A percentile compares a stretch with the other conserved stretches of the same genome.
phyloP scores from a whole-genome alignment of 2,888 invertebrate genomes.

The Apeira syringaria region DNA sequence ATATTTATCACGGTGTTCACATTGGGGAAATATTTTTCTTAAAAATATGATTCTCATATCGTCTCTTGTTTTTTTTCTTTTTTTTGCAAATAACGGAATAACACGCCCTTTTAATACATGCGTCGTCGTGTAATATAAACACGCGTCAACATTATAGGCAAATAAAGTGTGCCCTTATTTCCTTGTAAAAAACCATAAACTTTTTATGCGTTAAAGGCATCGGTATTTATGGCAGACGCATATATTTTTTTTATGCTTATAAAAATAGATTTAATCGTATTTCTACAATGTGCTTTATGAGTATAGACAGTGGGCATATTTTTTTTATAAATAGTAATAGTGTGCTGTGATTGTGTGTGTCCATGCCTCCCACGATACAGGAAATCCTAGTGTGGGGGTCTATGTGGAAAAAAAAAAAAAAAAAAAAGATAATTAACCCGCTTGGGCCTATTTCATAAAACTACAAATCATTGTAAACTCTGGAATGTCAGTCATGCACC shows the following conservation, averaged over 20 bases:
- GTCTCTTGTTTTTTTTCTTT: constrained; percentile 28
- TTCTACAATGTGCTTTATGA: too few relatives aligned
- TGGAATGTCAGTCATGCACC: too few relatives aligned
- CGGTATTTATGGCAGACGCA: constrained; percentile 34
- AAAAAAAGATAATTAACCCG: too few relatives aligned
- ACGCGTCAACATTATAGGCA: constrained; percentile 36
- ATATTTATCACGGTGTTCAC: constrained; percentile 71
- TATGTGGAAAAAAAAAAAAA: too few relatives aligned
- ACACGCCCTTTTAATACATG: constrained; percentile 19
- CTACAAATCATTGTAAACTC: too few relatives aligned
- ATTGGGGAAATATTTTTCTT: constrained; percentile 50
- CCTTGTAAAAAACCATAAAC: constrained; percentile 48
- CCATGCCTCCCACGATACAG: too few relatives aligned
- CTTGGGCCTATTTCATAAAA: too few relatives aligned
- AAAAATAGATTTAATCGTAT: not conserved
- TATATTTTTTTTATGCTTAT: constrained; percentile 21
- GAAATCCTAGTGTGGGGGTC: too few relatives aligned
- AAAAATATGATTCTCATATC: constrained; percentile 41
- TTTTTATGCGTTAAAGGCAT: constrained; percentile 46
- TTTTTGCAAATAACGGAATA: constrained; percentile 16
- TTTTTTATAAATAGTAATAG: too few relatives aligned
- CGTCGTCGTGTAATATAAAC: constrained; percentile 24
- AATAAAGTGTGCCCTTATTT: constrained; percentile 48
- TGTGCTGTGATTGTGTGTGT: too few relatives aligned
- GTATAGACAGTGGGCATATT: too few relatives aligned